A percentile compares a stretch with the other conserved stretches of the same genome.
These are phyloP conservation scores for Gadopsis bispinosus DNA, from an alignment of 2,797 vertebrate species.

Conservation along the genomic window DNA sequence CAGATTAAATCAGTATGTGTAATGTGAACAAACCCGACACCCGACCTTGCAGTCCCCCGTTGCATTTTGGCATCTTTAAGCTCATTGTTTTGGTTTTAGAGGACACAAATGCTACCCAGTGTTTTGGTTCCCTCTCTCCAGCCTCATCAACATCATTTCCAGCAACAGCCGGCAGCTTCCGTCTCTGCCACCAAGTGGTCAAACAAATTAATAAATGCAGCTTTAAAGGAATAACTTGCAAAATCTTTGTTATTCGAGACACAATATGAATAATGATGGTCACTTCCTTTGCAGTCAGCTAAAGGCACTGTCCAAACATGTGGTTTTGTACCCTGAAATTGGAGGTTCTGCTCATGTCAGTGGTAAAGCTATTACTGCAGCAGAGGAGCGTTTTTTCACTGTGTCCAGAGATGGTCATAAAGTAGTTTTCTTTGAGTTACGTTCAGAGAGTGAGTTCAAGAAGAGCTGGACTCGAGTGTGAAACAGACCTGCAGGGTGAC, in stretches of 20 bases:
- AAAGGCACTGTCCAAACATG: neutral
- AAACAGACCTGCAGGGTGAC: conserved; percentile 9
- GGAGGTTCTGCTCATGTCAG: neutral
- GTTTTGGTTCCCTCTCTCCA: neutral
- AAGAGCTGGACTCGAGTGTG: conserved; percentile 16
- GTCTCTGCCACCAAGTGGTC: neutral
- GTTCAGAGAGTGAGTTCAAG: neutral
- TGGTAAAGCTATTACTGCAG: neutral
- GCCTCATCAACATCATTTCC: neutral
- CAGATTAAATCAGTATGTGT: neutral
- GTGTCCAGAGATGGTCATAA: neutral
- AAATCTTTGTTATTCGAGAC: too few relatives aligned
- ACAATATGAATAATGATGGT: too few relatives aligned
- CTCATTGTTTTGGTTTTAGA: neutral
- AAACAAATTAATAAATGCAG: neutral
- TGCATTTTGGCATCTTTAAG: neutral
- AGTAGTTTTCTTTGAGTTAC: neutral
- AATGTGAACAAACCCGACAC: too few relatives aligned
- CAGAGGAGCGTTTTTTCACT: neutral
- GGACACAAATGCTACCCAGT: neutral
- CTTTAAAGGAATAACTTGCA: neutral
- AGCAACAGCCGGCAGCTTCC: neutral
- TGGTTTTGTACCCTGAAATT: neutral
- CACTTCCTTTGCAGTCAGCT: neutral
- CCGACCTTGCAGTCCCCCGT: neutral